A percentile compares a stretch with the other conserved stretches of the same genome.
These are phyloP conservation scores for Phragmatobia fuliginosa DNA, from an alignment of 2,888 invertebrate species.

Conservation along the genomic window DNA sequence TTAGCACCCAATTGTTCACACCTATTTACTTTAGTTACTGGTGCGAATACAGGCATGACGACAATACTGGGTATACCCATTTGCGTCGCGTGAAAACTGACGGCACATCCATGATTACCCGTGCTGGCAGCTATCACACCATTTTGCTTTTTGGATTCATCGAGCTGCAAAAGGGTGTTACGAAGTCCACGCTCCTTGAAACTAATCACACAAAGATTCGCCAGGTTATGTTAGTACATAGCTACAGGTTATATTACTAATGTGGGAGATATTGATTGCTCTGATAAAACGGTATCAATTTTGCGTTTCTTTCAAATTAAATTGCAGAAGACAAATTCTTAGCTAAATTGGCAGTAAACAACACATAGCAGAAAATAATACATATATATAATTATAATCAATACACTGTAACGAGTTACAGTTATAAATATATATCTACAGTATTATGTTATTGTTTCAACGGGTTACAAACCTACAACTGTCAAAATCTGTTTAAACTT, in stretches of 20 bases:
- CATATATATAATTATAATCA: no score
- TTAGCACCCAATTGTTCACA: slow-evolving; percentile 93
- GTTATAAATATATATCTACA: no score
- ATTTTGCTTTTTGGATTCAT: slow-evolving; percentile 89
- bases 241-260: not conserved
- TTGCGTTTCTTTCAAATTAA: no score
- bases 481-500: no score
- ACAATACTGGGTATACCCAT: slow-evolving; percentile 92
- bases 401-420: no score
- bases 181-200: slow-evolving; percentile 98
- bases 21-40: slow-evolving; percentile 95
- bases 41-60: slow-evolving; percentile 95
- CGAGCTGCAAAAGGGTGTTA: slow-evolving; percentile 91
- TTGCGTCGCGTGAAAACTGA: slow-evolving; percentile 91
- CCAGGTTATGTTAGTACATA: not conserved
- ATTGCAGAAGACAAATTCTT: no score
- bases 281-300: not conserved
- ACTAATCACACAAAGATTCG: slow-evolving; percentile 74
- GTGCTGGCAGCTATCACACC: slow-evolving; percentile 96
- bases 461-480: no score
- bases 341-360: no score
- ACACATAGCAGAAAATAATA: no score
- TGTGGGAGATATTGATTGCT: no score
- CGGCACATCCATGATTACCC: slow-evolving; percentile 95
- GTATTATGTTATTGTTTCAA: not conserved